Conservation (phyloP, 1,140 invertebrate genomes). For the Drusus annulatus region DNA sequence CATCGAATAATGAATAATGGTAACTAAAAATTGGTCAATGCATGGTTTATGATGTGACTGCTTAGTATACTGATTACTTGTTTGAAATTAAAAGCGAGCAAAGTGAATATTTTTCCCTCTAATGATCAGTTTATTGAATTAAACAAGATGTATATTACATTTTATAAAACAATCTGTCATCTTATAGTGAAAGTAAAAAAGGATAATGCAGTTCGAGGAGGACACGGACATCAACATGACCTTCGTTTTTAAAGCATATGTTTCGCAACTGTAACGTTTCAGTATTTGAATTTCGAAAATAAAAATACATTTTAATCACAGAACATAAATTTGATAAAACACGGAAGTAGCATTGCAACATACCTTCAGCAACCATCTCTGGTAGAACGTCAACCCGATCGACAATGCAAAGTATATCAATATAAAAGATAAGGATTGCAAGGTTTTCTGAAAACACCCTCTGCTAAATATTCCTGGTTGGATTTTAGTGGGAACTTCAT, state of each 20-base stretch:
- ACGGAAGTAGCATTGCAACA: conserved; percentile 58
- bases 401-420: conserved; percentile 90
- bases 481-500: conserved; percentile 3
- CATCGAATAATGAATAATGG: too few relatives aligned
- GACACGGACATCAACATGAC: background rate
- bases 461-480: conserved; percentile 63
- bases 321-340: too few relatives aligned
- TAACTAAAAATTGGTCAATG: too few relatives aligned
- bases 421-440: conserved; percentile 73
- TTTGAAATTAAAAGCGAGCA: too few relatives aligned
- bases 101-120: too few relatives aligned
- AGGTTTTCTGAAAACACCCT: conserved; percentile 65
- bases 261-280: conserved; percentile 40
- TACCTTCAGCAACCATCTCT: conserved; percentile 93
- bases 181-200: too few relatives aligned
- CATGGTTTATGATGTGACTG: too few relatives aligned
- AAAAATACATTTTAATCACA: too few relatives aligned
- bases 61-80: too few relatives aligned
- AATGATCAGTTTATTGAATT: too few relatives aligned
- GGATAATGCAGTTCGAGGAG: conserved; percentile 47
- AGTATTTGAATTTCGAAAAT: background rate
- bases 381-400: conserved; percentile 97
- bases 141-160: too few relatives aligned
- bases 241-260: background rate
- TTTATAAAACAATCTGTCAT: too few relatives aligned